Base-by-base conservation (phyloP, 2,888 invertebrate genomes). In the Zaprionus bogoriensis region DNA sequence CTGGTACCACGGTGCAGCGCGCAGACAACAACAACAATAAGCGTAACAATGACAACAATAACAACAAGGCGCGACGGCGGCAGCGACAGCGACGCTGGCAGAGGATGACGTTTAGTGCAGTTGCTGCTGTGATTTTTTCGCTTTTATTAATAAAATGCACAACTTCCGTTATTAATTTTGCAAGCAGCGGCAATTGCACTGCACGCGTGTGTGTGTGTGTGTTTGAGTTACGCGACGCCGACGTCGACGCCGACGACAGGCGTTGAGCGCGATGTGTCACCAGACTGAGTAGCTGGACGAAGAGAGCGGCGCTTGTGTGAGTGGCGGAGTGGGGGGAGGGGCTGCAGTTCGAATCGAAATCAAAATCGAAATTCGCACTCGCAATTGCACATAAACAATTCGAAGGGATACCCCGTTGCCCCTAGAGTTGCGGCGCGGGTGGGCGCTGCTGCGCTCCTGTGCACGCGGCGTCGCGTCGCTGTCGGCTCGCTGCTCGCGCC, bases 141-240 rank as follows among this genome's bases (percentile, higher is more conserved):
- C 73, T 87, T 83, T 89, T 80, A 89, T 88, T 89, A 88, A 89
- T 88, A 89, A 89, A 88, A 88, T 88, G 89, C 88, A 88, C 89
- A 88, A 89, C 89, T 88, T 88, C 88, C 88, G 88, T 88, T 88
- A 88, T 88, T 88, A 88, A 89, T 89, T 87, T 82, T 80, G 79
- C 86, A 79, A 12, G 70, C 83, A 74, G 71, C 78, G 77, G 69
- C 82, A 85, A 87, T 81, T 81, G 75, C 57, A 50, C 45, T 65
- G 32, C 46, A 72, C 46, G 42, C 42, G 44, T 32, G 23, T 19
- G 10, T 25, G 25, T 47, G 45, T 57, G 22, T 46, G 23, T 42
- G 45, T 32, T 7, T 45, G 23, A 20, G 19, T 64, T 50, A 38
- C 57, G 62, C 48, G 68, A 81, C 64, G 53, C 50, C 65, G 17